Conservation (phyloP, 2,113 vertebrate species). For the Trochalopteron elliotii region DNA sequence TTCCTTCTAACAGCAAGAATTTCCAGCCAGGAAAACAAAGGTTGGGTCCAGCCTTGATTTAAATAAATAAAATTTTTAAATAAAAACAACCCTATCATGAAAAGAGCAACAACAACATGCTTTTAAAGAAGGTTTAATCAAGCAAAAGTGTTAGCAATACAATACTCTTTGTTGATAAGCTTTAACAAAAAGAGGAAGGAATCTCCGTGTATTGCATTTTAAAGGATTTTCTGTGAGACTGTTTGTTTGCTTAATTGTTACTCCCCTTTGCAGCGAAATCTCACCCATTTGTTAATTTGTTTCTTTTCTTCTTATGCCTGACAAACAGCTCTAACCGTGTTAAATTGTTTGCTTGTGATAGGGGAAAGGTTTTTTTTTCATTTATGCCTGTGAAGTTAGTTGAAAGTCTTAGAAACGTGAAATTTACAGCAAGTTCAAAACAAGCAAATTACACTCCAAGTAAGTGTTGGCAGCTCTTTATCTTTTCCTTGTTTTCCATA, state of each 20-base stretch:
- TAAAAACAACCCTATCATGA: background rate
- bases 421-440: constrained; percentile 63
- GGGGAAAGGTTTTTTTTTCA: constrained; percentile 52
- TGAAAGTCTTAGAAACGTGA: constrained; percentile 63
- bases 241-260: constrained; percentile 56
- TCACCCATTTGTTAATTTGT: constrained; percentile 50
- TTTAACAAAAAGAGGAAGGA: background rate
- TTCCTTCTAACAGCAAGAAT: constrained; percentile 32
- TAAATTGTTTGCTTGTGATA: constrained; percentile 57
- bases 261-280: constrained; percentile 28
- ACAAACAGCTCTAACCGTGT: constrained; percentile 57
- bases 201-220: background rate
- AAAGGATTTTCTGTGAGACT: constrained; percentile 38
- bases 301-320: constrained; percentile 48
- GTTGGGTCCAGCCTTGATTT: constrained; percentile 27
- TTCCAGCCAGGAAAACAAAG: constrained; percentile 41
- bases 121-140: constrained; percentile 18
- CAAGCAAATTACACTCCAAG: constrained; percentile 47
- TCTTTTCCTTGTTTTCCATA: constrained; percentile 66
- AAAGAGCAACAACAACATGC: background rate
- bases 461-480: constrained; percentile 53
- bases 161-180: background rate
- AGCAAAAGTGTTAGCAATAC: background rate
- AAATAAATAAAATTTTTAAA: background rate
- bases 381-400: constrained; percentile 62